Percentiles rank a stretch among this genome's conserved stretches.
These are phyloP conservation scores for Podarcis muralis DNA, from an alignment of 2,113 vertebrate species.

Conservation along the genomic window DNA sequence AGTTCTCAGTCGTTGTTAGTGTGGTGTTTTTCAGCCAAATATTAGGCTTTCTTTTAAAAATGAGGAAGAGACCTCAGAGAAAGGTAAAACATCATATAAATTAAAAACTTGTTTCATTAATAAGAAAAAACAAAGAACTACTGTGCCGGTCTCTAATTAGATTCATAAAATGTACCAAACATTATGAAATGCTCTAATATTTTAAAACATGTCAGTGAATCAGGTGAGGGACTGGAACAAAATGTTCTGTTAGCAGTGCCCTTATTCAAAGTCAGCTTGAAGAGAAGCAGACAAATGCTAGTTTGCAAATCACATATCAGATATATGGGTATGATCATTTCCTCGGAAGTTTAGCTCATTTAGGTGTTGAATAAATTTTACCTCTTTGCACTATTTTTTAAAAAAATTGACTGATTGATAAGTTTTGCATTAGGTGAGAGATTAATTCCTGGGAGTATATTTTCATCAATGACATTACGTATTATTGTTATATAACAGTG, in stretches of 20 bases:
- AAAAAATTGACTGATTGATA: not conserved
- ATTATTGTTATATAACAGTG: not conserved
- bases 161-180: conserved; percentile 40
- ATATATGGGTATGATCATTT: not conserved
- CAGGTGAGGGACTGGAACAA: conserved; percentile 45
- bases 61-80: not conserved
- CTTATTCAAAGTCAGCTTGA: conserved; percentile 36
- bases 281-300: conserved; percentile 44
- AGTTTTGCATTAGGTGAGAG: not conserved
- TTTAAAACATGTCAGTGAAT: conserved; percentile 51
- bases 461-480: conserved; percentile 25
- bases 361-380: conserved; percentile 23
- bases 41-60: conserved; percentile 4
- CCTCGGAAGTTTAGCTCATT: not conserved
- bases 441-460: conserved; percentile 13
- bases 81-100: conserved; percentile 27
- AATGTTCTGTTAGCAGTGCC: not conserved
- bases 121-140: conserved; percentile 34
- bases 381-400: not conserved
- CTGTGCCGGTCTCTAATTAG: conserved; percentile 38
- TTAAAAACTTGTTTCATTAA: conserved; percentile 36
- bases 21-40: conserved; percentile 1
- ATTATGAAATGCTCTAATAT: conserved; percentile 46
- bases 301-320: conserved; percentile 28
- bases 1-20: conserved; percentile 3